Evolutionary conservation across 2,888 invertebrate species (phyloP), one percentile per base, ranked within the genome.

Genomic region (Tipula helvola): DNA sequence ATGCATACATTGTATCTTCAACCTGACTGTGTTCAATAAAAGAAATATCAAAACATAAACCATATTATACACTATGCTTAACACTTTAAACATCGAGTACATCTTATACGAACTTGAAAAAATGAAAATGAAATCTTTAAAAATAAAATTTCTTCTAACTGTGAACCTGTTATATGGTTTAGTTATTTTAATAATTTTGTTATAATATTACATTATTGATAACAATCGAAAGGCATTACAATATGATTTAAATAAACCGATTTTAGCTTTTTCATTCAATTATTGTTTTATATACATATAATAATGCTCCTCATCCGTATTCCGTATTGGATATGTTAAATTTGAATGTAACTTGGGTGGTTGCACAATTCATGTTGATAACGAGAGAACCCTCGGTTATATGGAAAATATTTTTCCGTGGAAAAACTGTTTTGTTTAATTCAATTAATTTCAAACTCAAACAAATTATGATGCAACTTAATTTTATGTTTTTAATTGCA

Each of bases 151-250:
- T 52, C 52, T 52, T 71, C 71, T 28, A 28, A 71, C 71, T 71
- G 71, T 71, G 71, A 71, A 71, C 71, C 71, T 71, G 71, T 71
- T 71, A 71, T 71, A n/a, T 71, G 71, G 71, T 71, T 71, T 71
- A 71, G 71, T 71, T 71, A 28, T 71, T 71, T 71, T 71, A 18
- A 18, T 71, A 71, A 71, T 71, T 71, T 71, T 28, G 28, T 16
- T 57, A 5, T 57, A 16, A 16, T 57, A 7, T 5, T 57, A 44
- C 3, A 10, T 41, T 44, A 44, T 10, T 71, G 71, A 71, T 71
- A 71, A 71, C 71, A 71, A 28, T 71, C 71, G 7, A 16, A 16
- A 57, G 52, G 16, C 16, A 16, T 57, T 7, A 28, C 28, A 28
- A 57, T 18, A 1, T 71, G 28, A 52, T 52, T 52, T 52, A 0